Evolutionary conservation across 2,888 invertebrate species (phyloP).

Genomic region (Taphrorychus bicolor): DNA sequence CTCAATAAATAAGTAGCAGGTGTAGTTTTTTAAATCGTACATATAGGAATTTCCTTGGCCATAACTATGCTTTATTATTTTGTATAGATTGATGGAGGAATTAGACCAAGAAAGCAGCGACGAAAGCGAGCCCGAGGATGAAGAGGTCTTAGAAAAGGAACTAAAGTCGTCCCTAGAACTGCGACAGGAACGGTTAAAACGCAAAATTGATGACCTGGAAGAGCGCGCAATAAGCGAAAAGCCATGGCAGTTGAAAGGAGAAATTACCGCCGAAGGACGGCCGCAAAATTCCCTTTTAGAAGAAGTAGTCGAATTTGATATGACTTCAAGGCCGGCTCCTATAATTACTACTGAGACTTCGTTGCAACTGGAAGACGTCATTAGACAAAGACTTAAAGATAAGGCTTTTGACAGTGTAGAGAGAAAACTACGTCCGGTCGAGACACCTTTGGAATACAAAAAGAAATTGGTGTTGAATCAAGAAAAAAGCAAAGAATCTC

Average conservation of each 20-base stretch:
- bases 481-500: conserved; percentile 91
- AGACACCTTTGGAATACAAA: conserved; percentile 83
- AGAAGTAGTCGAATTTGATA: conserved; percentile 90
- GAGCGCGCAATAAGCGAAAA: conserved; percentile 79
- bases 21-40: no score
- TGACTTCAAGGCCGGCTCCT: conserved; percentile 83
- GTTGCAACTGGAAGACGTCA: conserved; percentile 85
- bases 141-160: not conserved
- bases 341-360: conserved; percentile 93
- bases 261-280: conserved; percentile 77
- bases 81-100: conserved; percentile 22
- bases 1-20: no score
- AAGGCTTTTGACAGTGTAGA: conserved; percentile 94
- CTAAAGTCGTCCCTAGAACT: conserved; percentile 74
- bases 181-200: conserved; percentile 74
- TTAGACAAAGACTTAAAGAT: conserved; percentile 91
- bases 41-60: no score
- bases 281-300: conserved; percentile 93
- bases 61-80: no score
- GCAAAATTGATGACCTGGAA: conserved; percentile 75
- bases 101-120: conserved; percentile 46
- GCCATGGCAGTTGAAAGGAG: conserved; percentile 94
- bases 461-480: conserved; percentile 89
- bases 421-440: conserved; percentile 83
- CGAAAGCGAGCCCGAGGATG: conserved; percentile 5